Percentiles rank a stretch among this genome's conserved stretches.
phyloP scores from a whole-genome alignment of 2,888 invertebrate genomes.

The Crepidodera aurea region DNA sequence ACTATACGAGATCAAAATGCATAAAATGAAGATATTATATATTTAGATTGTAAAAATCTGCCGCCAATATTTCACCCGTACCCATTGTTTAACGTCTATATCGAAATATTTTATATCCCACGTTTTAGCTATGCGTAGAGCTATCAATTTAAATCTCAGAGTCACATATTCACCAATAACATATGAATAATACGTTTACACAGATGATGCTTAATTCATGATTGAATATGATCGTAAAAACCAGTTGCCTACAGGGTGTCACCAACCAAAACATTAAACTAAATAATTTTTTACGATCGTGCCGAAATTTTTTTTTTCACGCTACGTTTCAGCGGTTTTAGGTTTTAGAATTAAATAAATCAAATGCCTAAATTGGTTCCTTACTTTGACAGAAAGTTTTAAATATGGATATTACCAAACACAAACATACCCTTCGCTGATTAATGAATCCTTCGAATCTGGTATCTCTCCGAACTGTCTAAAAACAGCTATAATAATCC shows the following conservation, averaged over 20 bases:
- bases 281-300: too few species aligned
- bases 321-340: too few species aligned
- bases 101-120: conserved; percentile 21
- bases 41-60: conserved; percentile 21
- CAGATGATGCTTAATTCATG: conserved; percentile 17
- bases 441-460: too few species aligned
- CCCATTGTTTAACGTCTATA: conserved; percentile 24
- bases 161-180: conserved; percentile 13
- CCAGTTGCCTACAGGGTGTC: conserved; percentile 4
- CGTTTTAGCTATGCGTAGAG: conserved; percentile 19
- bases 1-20: conserved; percentile 4
- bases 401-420: too few species aligned
- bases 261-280: too few species aligned
- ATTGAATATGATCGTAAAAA: conserved; percentile 21
- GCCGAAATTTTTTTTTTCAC: too few species aligned
- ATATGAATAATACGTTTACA: conserved; percentile 20
- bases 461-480: too few species aligned
- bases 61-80: conserved; percentile 12
- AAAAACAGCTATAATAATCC: too few species aligned
- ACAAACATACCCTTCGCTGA: too few species aligned
- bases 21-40: conserved; percentile 15
- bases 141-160: conserved; percentile 25
- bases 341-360: too few species aligned
- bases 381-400: too few species aligned
- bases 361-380: too few species aligned